These are phyloP conservation scores for Homalodisca vitripennis DNA, from an alignment of 1,140 invertebrate species.

Conservation along the genomic window DNA sequence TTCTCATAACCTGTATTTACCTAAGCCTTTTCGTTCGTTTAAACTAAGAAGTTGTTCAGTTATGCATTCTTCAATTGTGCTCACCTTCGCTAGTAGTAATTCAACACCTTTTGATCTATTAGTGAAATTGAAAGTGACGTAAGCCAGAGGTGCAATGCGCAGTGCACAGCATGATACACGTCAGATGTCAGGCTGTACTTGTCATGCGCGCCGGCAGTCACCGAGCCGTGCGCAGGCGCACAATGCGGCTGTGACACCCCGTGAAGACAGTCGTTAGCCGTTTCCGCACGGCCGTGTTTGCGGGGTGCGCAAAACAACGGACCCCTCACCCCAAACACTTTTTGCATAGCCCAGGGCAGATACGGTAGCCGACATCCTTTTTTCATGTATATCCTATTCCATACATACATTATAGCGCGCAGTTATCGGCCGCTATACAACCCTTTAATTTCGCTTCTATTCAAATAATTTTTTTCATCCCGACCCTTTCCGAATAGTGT, in stretches of 20 bases:
- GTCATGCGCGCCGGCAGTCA: background rate
- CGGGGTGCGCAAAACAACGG: conserved; percentile 28
- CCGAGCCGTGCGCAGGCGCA: background rate
- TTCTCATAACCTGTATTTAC: no score
- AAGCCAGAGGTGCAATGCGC: no score
- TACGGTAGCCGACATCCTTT: conserved; percentile 34
- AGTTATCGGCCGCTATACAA: conserved; percentile 38
- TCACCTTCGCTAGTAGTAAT: no score
- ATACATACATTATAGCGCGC: conserved; percentile 40
- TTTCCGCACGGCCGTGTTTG: conserved; percentile 30
- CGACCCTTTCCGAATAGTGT: conserved; percentile 26
- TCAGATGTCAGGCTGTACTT: no score
- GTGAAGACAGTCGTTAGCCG: conserved; percentile 16
- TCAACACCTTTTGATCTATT: no score
- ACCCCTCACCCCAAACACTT: conserved; percentile 24
- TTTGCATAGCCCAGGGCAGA: conserved; percentile 30
- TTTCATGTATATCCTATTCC: conserved; percentile 41
- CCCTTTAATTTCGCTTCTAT: conserved; percentile 40
- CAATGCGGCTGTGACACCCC: background rate
- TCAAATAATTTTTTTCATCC: conserved; percentile 39
- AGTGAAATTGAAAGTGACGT: no score
- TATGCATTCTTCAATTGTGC: no score
- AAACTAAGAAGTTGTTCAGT: no score
- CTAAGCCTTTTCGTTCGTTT: no score
- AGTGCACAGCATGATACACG: background rate